Evolutionary conservation across 2,888 invertebrate genomes (phyloP).

Genomic region (Papilio protenor): DNA sequence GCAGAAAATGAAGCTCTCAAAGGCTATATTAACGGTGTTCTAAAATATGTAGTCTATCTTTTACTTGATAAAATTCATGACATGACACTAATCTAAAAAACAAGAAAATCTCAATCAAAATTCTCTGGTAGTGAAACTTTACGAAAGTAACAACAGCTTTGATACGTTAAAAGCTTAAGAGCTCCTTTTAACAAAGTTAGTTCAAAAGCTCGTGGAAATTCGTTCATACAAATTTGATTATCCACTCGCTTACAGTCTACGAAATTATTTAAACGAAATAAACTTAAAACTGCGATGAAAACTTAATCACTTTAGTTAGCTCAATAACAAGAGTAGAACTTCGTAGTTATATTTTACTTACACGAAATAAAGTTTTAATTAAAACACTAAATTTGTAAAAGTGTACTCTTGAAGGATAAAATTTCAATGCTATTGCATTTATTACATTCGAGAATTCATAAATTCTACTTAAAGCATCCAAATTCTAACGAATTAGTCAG

Average conservation of each 20-base stretch:
- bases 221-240: constrained; percentile 6
- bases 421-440: neutral
- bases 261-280: constrained; percentile 9
- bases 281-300: constrained; percentile 16
- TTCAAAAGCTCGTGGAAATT: constrained; percentile 6
- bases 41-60: neutral
- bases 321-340: neutral
- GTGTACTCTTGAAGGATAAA: neutral
- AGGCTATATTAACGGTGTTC: neutral
- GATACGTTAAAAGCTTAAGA: neutral
- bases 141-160: neutral
- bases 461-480: neutral
- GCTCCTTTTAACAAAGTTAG: neutral
- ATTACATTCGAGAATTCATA: neutral
- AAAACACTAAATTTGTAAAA: neutral
- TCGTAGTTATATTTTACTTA: neutral
- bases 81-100: neutral
- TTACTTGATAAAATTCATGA: neutral
- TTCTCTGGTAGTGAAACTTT: neutral
- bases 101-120: neutral
- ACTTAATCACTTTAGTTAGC: constrained; percentile 9
- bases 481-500: neutral
- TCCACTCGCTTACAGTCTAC: constrained; percentile 1
- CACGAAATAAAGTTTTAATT: constrained; percentile 9
- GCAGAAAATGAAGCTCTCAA: neutral